Evolutionary conservation across 2,888 invertebrate species (phyloP).

Genomic region (Dinocampus coccinellae): DNA sequence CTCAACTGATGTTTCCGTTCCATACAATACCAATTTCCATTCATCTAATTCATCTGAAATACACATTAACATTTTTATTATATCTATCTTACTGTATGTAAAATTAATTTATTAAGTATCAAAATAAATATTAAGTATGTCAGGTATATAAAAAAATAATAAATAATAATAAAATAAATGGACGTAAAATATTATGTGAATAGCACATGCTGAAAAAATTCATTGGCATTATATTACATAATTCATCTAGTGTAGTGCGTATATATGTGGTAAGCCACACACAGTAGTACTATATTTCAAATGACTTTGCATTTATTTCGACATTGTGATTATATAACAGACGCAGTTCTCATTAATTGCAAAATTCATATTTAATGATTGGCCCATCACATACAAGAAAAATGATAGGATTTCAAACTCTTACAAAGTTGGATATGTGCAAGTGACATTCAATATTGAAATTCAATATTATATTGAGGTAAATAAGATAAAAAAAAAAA

Average conservation of each 20-base stretch:
- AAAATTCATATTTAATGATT: neutral
- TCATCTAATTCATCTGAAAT: slow-evolving; percentile 72
- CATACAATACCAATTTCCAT: slow-evolving; percentile 88
- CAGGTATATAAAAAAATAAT: neutral
- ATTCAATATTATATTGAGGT: neutral
- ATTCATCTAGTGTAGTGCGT: neutral
- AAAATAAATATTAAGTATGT: neutral
- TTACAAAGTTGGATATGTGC: neutral
- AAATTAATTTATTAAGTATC: neutral
- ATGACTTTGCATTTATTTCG: neutral
- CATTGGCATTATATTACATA: neutral
- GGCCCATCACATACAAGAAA: neutral
- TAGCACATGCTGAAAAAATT: neutral
- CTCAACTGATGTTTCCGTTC: slow-evolving; percentile 75
- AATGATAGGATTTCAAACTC: neutral
- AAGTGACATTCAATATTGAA: neutral
- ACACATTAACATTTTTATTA: slow-evolving; percentile 29
- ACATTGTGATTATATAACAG: neutral
- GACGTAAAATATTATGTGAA: neutral
- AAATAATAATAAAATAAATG: no score
- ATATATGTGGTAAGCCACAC: neutral
- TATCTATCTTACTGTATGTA: neutral
- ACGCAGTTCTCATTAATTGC: neutral
- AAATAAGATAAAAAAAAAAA: no score
- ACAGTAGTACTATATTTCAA: neutral